Conservation (phyloP, 2,888 invertebrate genomes). For the Erebia ligea region DNA sequence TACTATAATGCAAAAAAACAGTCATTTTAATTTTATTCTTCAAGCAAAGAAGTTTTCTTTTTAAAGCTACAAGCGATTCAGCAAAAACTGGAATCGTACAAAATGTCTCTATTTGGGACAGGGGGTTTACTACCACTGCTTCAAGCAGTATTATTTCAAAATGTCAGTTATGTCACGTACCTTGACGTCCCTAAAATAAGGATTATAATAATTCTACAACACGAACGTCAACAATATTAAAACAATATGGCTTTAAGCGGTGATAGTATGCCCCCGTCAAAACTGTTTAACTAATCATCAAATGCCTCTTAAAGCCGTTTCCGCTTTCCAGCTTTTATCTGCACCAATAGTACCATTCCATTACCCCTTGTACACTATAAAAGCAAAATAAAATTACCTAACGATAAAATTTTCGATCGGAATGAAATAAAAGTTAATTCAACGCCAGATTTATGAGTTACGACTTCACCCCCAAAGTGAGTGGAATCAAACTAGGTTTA, state of each 20-base stretch:
- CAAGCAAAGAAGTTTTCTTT: background rate
- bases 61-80: background rate
- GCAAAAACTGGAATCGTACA: background rate
- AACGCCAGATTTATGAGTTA: conserved; percentile 5
- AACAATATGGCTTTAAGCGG: no score
- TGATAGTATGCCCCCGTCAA: no score
- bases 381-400: conserved; percentile 18
- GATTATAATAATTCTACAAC: no score
- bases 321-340: background rate
- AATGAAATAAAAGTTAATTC: conserved; percentile 12
- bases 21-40: background rate
- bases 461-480: conserved; percentile 3
- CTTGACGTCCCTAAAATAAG: no score
- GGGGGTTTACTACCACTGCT: no score
- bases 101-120: background rate
- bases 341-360: background rate
- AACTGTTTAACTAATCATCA: background rate
- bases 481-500: conserved; percentile 23
- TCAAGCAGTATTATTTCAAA: no score
- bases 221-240: no score
- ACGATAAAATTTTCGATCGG: conserved; percentile 7
- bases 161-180: no score
- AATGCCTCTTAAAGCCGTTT: background rate
- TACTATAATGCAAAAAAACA: no score
- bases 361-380: conserved; percentile 7